These are phyloP conservation scores for Dipodomys merriami DNA, from an alignment of 2,113 vertebrate genomes.

Conservation along the genomic window DNA sequence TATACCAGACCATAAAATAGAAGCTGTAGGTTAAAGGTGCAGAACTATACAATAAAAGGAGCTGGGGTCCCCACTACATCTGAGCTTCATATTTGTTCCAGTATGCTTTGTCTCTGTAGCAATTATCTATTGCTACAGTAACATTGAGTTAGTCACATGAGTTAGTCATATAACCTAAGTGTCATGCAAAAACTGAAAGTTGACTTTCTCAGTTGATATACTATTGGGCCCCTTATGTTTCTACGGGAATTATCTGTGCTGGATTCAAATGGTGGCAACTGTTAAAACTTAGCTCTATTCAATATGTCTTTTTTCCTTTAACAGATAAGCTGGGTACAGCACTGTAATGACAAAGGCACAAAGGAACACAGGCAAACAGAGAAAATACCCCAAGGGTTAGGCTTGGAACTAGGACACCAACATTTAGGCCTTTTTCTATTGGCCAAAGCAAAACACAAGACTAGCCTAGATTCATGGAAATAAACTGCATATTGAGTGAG, in stretches of 20 bases:
- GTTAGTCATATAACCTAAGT: not conserved
- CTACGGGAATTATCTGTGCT: not conserved
- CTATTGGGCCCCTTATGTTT: not conserved
- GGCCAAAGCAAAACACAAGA: not conserved
- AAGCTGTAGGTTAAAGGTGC: not conserved
- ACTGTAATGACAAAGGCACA: not conserved
- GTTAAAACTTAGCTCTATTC: not conserved
- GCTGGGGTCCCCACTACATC: not conserved
- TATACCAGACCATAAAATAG: not conserved
- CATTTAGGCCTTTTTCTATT: not conserved
- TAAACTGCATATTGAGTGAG: not conserved
- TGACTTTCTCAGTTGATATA: not conserved
- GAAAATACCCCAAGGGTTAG: not conserved
- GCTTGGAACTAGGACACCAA: not conserved
- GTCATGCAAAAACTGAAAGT: not conserved
- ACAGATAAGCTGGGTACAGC: too few relatives aligned
- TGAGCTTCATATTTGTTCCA: not conserved
- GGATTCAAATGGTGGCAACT: not conserved
- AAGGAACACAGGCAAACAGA: not conserved
- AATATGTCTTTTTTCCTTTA: not conserved
- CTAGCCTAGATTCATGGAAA: not conserved
- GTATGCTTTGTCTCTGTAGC: not conserved
- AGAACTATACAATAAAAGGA: not conserved
- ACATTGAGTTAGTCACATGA: not conserved
- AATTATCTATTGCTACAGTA: not conserved